Base-by-base conservation (phyloP, 2,113 vertebrate species). In the Toxotes jaculatrix region DNA sequence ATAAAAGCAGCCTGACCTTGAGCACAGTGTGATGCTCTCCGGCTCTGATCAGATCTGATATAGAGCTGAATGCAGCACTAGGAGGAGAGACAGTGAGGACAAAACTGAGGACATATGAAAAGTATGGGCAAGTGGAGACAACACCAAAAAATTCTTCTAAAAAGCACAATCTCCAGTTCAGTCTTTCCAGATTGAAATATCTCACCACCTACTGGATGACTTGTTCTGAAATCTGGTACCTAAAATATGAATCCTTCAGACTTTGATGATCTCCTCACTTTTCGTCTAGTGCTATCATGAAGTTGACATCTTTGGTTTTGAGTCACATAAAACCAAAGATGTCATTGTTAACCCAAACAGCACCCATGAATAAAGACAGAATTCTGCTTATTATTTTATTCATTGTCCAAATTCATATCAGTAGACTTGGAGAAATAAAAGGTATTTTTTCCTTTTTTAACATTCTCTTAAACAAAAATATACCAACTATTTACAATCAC, bases 381-480 rank as follows among this genome's bases (percentile, higher is more conserved):
- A 60, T 13, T 79, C 38, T 72, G 75, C 81, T 92, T 88, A 75
- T 90, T 79, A 85, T 87, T 95, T 95, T 95, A 95, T 94, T 95
- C 82, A 90, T 92, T 51, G 80, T 94, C 92, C 91, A 93, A 94
- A 93, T 93, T 94, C 79, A 89, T 91, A 90, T 94, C 93, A 93
- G 93, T 94, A 95, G 95, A 94, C 85, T 95, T 96, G 89, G 93
- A 95, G 96, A 95, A 96, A 93, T 96, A 96, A 97, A 97, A 95
- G 93, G 90, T 95, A 92, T 96, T 96, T 78, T 84, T 85, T 47
- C 49, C 55, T 55, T 82, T 82, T 93, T 88, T 96, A 95, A 97
- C 96, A 97, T 97, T 97, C 95, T 98, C 94, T 98, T 97, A 94
- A 97, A 97, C 95, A 98, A 98, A 94, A 99, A 98, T 98, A 98